Evolutionary conservation across 2,888 invertebrate genomes (phyloP).

Genomic region (Tenthredo notha): DNA sequence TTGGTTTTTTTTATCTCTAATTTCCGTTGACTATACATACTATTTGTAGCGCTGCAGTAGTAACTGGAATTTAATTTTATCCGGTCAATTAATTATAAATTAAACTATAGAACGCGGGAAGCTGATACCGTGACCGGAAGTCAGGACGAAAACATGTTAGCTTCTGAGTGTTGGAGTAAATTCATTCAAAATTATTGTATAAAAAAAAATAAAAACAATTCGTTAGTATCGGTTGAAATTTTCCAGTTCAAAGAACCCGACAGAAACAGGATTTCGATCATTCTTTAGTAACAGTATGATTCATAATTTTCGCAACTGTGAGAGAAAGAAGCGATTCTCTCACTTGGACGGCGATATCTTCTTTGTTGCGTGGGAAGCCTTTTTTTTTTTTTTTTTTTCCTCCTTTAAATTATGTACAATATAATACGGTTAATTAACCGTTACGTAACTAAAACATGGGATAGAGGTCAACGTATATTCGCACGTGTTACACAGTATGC

Average conservation of each 20-base stretch:
- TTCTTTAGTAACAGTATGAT: no score
- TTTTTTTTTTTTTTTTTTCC: no score
- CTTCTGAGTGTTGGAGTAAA: neutral
- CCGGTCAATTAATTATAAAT: neutral
- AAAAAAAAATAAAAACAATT: no score
- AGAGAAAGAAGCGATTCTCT: neutral
- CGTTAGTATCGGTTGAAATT: neutral
- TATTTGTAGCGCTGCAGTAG: neutral
- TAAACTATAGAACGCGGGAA: neutral
- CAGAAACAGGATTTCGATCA: neutral
- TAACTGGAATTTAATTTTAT: neutral
- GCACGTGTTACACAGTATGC: neutral
- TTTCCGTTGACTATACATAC: neutral
- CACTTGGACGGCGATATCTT: neutral
- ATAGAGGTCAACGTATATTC: neutral
- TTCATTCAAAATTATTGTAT: neutral
- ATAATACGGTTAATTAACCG: constrained; percentile 15
- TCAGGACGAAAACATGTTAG: neutral
- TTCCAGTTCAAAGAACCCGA: neutral
- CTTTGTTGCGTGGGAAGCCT: neutral
- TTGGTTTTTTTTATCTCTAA: no score
- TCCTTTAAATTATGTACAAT: neutral
- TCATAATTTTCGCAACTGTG: neutral
- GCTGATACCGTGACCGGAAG: constrained; percentile 38
- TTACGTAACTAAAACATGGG: neutral